Base-by-base conservation (phyloP, 2,113 vertebrate genomes). In the Amblyopsis rosae region DNA sequence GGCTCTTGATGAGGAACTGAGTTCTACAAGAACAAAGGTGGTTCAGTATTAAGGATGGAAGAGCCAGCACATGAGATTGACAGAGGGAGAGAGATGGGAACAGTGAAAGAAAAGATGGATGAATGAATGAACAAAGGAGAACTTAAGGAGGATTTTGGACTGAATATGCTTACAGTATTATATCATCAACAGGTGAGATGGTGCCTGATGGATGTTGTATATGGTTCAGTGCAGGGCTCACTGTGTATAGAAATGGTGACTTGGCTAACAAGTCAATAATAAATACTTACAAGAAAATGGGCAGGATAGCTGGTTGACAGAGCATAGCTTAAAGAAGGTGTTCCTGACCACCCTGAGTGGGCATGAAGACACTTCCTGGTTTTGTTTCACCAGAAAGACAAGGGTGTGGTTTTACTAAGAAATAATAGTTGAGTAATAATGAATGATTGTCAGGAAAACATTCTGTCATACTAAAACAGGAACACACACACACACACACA, bases 1-100 rank as follows among this genome's bases (percentile, higher is more conserved):
- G 26, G 53, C 16, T 15, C 53, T 54, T 54, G 16, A 15, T 1
- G 66, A 80, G 77, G 54, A 55, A 55, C 4, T 9, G 79, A 90
- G 85, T 82, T 86, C 64, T 12, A 75, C 85, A 85, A 81, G 83
- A 79, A 82, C 68, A 82, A 86, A 87, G 86, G 81, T 13, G 62
- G 46, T 32, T 79, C 16, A 19, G 13, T 12, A 65, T 1, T 64
- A 6, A 69, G 4, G 57, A 59, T 12, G n/a, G 59, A 46, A 46
- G 33, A 9, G 12, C 3, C 1, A n/a, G 33, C 9, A 50, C n/a
- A 6, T 46, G 13, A n/a, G 69, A 49, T 33, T 1, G 12, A 5
- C 17, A 12, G 35, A 35, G 48, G 4, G 3, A 65, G 62, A 16
- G 26, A 41, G 63, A 54, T 49, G 35, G 32, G 35, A 50, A 65